phyloP scores from a whole-genome alignment of 2,888 invertebrate genomes.

The Apamea crenata region DNA sequence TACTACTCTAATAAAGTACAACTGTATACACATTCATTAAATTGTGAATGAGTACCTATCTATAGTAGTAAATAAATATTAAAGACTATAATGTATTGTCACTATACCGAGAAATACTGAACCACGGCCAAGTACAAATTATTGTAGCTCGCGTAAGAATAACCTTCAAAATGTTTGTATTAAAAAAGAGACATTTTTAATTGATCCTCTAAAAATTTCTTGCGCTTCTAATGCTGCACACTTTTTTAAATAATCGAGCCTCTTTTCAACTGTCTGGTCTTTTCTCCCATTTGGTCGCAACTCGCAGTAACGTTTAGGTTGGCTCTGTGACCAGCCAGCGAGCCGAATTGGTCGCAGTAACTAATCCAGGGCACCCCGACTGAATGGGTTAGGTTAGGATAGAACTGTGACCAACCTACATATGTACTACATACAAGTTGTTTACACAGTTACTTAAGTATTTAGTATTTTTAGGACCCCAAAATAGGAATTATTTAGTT shows the following conservation, averaged over 20 bases:
- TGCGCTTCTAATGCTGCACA: background rate
- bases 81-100: slow-evolving; percentile 35
- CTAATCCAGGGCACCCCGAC: too few relatives aligned
- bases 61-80: slow-evolving; percentile 36
- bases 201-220: background rate
- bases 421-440: background rate
- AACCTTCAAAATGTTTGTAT: slow-evolving; percentile 25
- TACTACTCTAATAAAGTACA: slow-evolving; percentile 22
- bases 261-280: background rate
- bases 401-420: too few relatives aligned
- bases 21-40: slow-evolving; percentile 21
- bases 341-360: too few relatives aligned
- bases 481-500: background rate
- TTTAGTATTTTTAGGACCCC: background rate
- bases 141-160: slow-evolving; percentile 2
- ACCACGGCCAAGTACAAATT: slow-evolving; percentile 1
- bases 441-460: background rate
- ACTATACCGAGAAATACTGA: slow-evolving; percentile 24
- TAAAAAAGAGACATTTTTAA: background rate
- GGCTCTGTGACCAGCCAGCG: background rate
- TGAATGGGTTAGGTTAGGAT: background rate
- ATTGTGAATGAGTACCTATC: slow-evolving; percentile 20
- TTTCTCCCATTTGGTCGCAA: background rate
- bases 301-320: background rate
- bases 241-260: background rate